Percentiles rank a stretch among this genome's conserved stretches.
Evolutionary conservation across 2,888 invertebrate genomes (phyloP).

Genomic region (Scaptomyza caliginosa): DNA sequence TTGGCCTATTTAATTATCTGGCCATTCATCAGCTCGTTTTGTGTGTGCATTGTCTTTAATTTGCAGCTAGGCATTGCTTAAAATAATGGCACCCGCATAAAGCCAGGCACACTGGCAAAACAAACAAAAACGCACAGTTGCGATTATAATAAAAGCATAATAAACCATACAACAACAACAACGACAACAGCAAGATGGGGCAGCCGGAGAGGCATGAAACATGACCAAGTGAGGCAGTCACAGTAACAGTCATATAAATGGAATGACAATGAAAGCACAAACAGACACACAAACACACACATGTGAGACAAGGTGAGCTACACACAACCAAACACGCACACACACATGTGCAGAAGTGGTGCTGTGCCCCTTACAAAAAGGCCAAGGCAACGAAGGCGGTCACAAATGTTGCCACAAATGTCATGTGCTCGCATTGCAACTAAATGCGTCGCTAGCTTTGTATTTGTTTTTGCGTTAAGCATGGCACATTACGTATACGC

Average conservation of each 20-base stretch:
- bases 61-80: slow-evolving; percentile 34
- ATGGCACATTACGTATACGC: slow-evolving; percentile 72
- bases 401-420: slow-evolving; percentile 67
- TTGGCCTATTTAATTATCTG: slow-evolving; percentile 61
- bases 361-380: slow-evolving; percentile 24
- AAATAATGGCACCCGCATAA: slow-evolving; percentile 51
- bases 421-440: slow-evolving; percentile 62
- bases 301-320: slow-evolving; percentile 46
- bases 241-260: slow-evolving; percentile 32
- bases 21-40: slow-evolving; percentile 49
- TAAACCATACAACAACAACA: slow-evolving; percentile 64
- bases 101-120: slow-evolving; percentile 1
- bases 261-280: slow-evolving; percentile 46
- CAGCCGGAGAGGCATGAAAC: slow-evolving; percentile 30
- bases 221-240: slow-evolving; percentile 36
- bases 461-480: slow-evolving; percentile 35
- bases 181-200: slow-evolving; percentile 2
- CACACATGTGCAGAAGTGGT: not conserved
- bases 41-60: slow-evolving; percentile 40
- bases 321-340: not conserved
- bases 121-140: slow-evolving; percentile 42
- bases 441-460: slow-evolving; percentile 40
- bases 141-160: slow-evolving; percentile 69
- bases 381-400: slow-evolving; percentile 43
- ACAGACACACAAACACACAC: slow-evolving; percentile 11